phyloP scores from a whole-genome alignment of 2,113 vertebrate species.

The Heliornis fulica region DNA sequence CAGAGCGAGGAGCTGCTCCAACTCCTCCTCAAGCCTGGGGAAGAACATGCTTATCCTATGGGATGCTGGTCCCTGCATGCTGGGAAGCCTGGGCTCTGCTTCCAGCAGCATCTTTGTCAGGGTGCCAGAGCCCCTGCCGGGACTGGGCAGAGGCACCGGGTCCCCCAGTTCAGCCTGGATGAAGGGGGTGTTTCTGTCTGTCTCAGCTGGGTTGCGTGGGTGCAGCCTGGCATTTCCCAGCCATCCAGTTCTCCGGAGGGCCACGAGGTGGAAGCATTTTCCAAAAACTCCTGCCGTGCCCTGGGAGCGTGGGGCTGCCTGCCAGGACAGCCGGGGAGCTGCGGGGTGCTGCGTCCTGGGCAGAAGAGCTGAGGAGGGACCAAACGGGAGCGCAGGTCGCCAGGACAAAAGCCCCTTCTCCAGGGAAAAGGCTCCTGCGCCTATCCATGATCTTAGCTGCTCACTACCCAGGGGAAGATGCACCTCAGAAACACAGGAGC shows the following conservation, averaged over 20 bases:
- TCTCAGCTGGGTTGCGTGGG: fast-evolving
- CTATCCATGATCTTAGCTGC: fast-evolving
- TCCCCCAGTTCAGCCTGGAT: background rate
- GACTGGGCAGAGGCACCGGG: background rate
- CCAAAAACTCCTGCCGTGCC: background rate
- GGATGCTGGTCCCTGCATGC: background rate
- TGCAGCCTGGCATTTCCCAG: background rate
- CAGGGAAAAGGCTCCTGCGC: background rate
- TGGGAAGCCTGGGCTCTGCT: background rate
- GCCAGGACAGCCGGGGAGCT: background rate
- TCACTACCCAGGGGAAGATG: fast-evolving
- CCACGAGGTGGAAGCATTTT: slow-evolving; percentile 59
- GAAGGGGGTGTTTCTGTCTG: background rate
- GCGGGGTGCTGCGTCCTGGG: fast-evolving
- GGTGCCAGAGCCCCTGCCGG: too few relatives aligned
- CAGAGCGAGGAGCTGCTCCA: background rate
- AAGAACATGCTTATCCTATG: fast-evolving
- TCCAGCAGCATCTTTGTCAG: too few relatives aligned
- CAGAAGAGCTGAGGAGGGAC: background rate
- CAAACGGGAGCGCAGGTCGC: fast-evolving
- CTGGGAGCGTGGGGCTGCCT: too few relatives aligned
- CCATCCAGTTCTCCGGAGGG: background rate
- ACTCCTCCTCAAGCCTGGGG: background rate
- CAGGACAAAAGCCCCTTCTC: background rate
- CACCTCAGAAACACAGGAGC: background rate